Base-by-base conservation (phyloP, 2,888 invertebrate genomes). In the Cacoxenus indagator region DNA sequence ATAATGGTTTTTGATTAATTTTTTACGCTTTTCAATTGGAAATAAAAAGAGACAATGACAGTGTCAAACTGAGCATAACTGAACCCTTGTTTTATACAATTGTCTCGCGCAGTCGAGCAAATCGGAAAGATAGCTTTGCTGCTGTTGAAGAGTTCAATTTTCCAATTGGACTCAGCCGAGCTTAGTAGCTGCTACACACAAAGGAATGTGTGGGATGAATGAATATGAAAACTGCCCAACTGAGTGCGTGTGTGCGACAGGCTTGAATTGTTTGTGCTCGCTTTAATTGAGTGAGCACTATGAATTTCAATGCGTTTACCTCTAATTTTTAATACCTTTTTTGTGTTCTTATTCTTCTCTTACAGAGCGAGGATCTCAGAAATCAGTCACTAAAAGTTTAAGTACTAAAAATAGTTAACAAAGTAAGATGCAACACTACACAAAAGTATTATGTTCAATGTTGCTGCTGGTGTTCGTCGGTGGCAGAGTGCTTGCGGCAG, bases 201-300 rank as follows among this genome's bases (percentile, higher is more conserved):
- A 82, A 81, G 83, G 79, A 80, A 80, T 82, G 72, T 68, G 69
- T 81, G 77, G n/a, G 22, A 6, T 51, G 19, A 51, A 19, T 22
- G 22, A 51, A 4, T 17, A 9, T 9, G 51, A 17, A 14, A 14
- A 37, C 14, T 37, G 37, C 8, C 37, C 14, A 14, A 8, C 14
- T 37, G 37, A 4, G 37, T 37, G 37, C 37, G 17, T 14, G 51
- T 9, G 22, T 55, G 65, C 43, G 62, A 65, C 64, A 59, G 62
- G 51, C 73, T 69, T 81, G 79, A 80, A 82, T 83, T 83, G 79
- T 72, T n/a, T n/a, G 72, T 81, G 70, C 71, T 71, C 76, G 83
- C 79, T 82, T 80, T 81, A 71, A 80, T 82, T 82, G 76, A 61
- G 22, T 43, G 26, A 19, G 65, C 75, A 71, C 81, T 75, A 78